Percentiles rank a stretch among this genome's conserved stretches.
Conservation (phyloP, 2,113 vertebrate species). For the Periophthalmodon schlosseri region DNA sequence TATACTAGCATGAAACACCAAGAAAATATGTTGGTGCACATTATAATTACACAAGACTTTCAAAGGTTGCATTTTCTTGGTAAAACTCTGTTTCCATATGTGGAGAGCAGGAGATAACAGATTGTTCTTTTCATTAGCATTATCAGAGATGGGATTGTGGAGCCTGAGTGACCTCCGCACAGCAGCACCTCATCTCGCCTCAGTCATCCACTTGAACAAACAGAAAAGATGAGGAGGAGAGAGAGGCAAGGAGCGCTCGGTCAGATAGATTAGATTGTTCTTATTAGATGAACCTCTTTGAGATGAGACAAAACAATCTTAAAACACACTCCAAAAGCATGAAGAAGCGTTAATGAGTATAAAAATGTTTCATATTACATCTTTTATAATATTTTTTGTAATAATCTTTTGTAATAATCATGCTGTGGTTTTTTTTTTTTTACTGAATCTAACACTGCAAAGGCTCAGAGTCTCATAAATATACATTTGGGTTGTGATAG, state of each 20-base stretch:
- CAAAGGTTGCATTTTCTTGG: slow-evolving; percentile 39
- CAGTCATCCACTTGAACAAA: slow-evolving; percentile 78
- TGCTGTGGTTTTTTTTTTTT: slow-evolving; percentile 39
- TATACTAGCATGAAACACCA: slow-evolving; percentile 34
- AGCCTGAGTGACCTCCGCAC: slow-evolving; percentile 73
- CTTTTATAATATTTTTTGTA: slow-evolving; percentile 39
- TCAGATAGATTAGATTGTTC: slow-evolving; percentile 70
- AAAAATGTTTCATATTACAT: slow-evolving; percentile 43
- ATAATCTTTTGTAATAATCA: slow-evolving; percentile 47
- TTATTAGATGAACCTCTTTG: slow-evolving; percentile 53
- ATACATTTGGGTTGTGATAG: slow-evolving; percentile 51
- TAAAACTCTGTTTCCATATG: slow-evolving; percentile 71
- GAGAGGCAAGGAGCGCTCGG: slow-evolving; percentile 41
- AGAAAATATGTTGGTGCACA: slow-evolving; percentile 39
- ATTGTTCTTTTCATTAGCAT: slow-evolving; percentile 81
- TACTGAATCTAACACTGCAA: slow-evolving; percentile 44
- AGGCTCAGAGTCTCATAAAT: slow-evolving; percentile 16
- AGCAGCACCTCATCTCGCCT: slow-evolving; percentile 74
- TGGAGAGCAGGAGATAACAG: slow-evolving; percentile 56
- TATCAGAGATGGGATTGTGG: slow-evolving; percentile 78
- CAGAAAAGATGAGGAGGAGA: slow-evolving; percentile 65
- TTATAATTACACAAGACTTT: slow-evolving; percentile 61
- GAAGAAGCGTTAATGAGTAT: slow-evolving; percentile 24
- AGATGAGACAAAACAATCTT: slow-evolving; percentile 36
- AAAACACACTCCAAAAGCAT: slow-evolving; percentile 30